A percentile compares a stretch with the other conserved stretches of the same genome.
Evolutionary conservation across 2,888 invertebrate species (phyloP).

Genomic region (Teleiodes luculella): DNA sequence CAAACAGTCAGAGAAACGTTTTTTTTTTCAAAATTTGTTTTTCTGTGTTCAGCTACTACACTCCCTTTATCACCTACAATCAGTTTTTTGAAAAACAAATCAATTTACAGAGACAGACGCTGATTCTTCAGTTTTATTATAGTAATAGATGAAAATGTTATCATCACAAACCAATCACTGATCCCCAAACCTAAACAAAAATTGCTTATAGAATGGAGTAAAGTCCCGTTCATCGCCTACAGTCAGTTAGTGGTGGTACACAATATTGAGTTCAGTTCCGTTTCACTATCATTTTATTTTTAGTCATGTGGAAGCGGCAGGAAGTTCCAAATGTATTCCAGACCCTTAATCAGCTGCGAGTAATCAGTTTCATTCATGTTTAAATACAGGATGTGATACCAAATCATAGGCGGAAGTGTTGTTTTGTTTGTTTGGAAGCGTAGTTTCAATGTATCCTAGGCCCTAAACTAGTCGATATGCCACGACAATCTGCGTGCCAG

Average conservation of each 20-base stretch:
- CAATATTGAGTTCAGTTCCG: no score
- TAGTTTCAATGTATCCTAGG: background rate
- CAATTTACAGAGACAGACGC: no score
- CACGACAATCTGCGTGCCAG: constrained; percentile 17
- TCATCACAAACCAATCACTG: no score
- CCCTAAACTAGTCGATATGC: background rate
- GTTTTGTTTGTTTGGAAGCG: background rate
- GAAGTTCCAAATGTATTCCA: background rate
- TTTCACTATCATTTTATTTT: no score
- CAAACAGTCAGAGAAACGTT: no score
- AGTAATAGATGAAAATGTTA: no score
- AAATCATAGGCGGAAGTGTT: background rate
- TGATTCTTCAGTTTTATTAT: no score
- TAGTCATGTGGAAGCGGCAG: background rate
- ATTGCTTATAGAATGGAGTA: background rate
- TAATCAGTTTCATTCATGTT: background rate
- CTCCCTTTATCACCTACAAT: no score
- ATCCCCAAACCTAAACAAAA: background rate
- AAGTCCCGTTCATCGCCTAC: background rate
- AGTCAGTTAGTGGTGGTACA: no score
- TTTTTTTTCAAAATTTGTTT: no score
- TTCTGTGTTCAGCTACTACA: no score
- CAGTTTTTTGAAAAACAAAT: no score
- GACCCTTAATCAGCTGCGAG: background rate
- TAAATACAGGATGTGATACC: background rate